Evolutionary conservation across 2,888 invertebrate genomes (phyloP).

Genomic region (Trachelus tabidus): DNA sequence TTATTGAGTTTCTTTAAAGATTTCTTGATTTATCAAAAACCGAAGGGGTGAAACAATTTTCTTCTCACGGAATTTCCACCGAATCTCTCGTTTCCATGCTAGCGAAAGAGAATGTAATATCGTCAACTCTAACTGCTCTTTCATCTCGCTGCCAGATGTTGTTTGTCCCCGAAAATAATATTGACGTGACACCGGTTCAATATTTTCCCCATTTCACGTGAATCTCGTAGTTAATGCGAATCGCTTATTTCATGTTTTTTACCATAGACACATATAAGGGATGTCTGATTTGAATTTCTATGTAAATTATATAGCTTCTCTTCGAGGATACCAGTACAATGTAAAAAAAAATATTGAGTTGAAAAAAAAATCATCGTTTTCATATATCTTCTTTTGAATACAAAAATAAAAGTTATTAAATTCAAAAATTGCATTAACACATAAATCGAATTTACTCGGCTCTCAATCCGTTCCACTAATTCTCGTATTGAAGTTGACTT

Average conservation of each 20-base stretch:
- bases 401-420: background rate
- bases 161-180: constrained; percentile 1
- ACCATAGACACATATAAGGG: background rate
- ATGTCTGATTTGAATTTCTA: background rate
- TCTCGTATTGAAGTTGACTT: background rate
- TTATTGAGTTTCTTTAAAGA: background rate
- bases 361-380: background rate
- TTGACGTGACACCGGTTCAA: background rate
- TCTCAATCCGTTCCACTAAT: background rate
- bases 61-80: background rate
- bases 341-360: background rate
- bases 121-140: background rate
- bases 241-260: background rate
- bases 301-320: background rate
- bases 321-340: background rate
- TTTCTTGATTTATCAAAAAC: background rate
- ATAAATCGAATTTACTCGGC: background rate
- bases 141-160: background rate
- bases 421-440: background rate
- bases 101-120: background rate
- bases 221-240: background rate
- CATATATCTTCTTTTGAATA: background rate
- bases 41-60: background rate
- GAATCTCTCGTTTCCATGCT: background rate
- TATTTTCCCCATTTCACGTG: background rate